Conservation (phyloP, 2,888 invertebrate species). For the Cenopis cana region DNA sequence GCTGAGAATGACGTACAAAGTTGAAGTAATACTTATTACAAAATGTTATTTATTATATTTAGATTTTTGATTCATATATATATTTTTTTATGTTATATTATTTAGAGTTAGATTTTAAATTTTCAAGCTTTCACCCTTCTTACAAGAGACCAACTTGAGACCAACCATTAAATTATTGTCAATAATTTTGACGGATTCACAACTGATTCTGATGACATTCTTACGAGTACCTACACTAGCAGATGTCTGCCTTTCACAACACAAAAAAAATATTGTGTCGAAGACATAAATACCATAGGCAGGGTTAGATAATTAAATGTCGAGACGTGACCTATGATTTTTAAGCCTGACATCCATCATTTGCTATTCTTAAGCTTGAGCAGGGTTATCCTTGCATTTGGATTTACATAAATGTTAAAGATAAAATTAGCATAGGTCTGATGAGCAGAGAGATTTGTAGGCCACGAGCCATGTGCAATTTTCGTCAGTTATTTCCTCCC, state of each 20-base stretch:
- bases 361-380: background rate
- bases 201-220: background rate
- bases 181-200: background rate
- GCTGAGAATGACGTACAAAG: background rate
- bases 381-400: background rate
- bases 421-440: slow-evolving; percentile 16
- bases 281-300: slow-evolving; percentile 15
- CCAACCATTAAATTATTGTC: background rate
- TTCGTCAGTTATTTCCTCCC: too few species aligned
- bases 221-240: background rate
- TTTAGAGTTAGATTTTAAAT: too few species aligned
- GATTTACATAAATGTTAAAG: slow-evolving; percentile 28
- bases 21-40: too few species aligned
- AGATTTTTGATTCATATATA: too few species aligned
- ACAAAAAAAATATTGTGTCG: slow-evolving; percentile 11
- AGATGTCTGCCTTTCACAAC: slow-evolving; percentile 24
- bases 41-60: too few species aligned
- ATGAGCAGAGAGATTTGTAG: background rate
- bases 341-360: slow-evolving; percentile 28
- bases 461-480: too few species aligned
- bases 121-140: too few species aligned
- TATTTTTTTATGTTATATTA: too few species aligned
- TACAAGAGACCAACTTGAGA: too few species aligned
- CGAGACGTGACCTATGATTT: slow-evolving; percentile 35
- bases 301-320: slow-evolving; percentile 44